Evolutionary conservation across 2,113 vertebrate species (phyloP).

Genomic region (Chitala chitala): DNA sequence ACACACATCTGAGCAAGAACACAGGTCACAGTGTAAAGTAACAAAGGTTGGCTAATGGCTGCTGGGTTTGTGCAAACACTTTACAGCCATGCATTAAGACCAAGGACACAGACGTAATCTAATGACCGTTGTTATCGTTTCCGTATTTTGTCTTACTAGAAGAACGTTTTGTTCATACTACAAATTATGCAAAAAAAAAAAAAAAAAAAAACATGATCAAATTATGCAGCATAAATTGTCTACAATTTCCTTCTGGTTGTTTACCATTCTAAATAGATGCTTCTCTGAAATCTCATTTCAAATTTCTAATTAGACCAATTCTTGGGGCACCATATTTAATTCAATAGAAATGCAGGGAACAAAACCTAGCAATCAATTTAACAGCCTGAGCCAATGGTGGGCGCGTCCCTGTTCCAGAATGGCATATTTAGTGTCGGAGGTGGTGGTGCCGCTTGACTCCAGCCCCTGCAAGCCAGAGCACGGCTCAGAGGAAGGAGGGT

Average conservation of each 20-base stretch:
- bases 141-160: background rate
- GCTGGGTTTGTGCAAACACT: background rate
- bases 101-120: background rate
- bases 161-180: slow-evolving; percentile 21
- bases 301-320: slow-evolving; percentile 22
- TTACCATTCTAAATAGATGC: slow-evolving; percentile 13
- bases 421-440: slow-evolving; percentile 14
- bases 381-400: background rate
- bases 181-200: slow-evolving; percentile 21
- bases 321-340: slow-evolving; percentile 11
- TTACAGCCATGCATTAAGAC: background rate
- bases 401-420: background rate
- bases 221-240: slow-evolving; percentile 15
- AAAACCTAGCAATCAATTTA: slow-evolving; percentile 10
- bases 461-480: background rate
- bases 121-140: background rate
- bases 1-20: background rate
- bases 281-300: slow-evolving; percentile 21
- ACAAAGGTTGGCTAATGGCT: background rate
- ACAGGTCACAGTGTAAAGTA: background rate
- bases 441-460: background rate
- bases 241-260: slow-evolving; percentile 11
- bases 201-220: slow-evolving; percentile 15
- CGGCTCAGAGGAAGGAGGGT: background rate
- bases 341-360: slow-evolving; percentile 5